These are phyloP conservation scores for Myotis daubentonii DNA, from an alignment of 2,797 vertebrate genomes.

Conservation along the genomic window DNA sequence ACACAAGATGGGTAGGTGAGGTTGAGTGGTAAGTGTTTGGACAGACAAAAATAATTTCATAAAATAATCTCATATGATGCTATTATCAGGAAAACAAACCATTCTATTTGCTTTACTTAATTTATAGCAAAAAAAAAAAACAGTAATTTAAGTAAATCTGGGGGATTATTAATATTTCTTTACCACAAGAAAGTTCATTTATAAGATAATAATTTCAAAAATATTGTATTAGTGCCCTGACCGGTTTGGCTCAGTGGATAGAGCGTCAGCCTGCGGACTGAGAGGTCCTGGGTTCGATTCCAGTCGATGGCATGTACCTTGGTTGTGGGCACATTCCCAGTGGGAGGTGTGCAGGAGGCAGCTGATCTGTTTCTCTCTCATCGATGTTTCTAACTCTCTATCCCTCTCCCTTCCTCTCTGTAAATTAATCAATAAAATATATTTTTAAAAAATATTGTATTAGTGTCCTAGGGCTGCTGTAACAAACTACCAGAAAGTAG, in stretches of 20 bases:
- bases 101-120: background rate
- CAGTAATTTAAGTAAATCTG: background rate
- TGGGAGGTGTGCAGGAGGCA: too few species aligned
- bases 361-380: too few species aligned
- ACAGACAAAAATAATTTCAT: constrained; percentile 30
- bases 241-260: too few species aligned
- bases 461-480: background rate
- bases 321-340: too few species aligned
- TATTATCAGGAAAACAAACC: background rate
- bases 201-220: background rate
- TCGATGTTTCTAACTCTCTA: too few species aligned
- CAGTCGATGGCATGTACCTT: too few species aligned
- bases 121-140: constrained; percentile 8
- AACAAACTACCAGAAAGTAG: background rate
- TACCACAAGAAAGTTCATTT: constrained; percentile 5
- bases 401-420: too few species aligned
- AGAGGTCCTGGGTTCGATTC: too few species aligned
- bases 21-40: background rate
- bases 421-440: too few species aligned
- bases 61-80: background rate
- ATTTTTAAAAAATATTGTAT: background rate
- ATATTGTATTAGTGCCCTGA: background rate
- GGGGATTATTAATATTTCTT: background rate
- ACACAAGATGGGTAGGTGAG: background rate
- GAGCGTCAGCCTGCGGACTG: too few species aligned